phyloP scores from a whole-genome alignment of 2,888 invertebrate genomes.

The Halocaridina rubra region DNA sequence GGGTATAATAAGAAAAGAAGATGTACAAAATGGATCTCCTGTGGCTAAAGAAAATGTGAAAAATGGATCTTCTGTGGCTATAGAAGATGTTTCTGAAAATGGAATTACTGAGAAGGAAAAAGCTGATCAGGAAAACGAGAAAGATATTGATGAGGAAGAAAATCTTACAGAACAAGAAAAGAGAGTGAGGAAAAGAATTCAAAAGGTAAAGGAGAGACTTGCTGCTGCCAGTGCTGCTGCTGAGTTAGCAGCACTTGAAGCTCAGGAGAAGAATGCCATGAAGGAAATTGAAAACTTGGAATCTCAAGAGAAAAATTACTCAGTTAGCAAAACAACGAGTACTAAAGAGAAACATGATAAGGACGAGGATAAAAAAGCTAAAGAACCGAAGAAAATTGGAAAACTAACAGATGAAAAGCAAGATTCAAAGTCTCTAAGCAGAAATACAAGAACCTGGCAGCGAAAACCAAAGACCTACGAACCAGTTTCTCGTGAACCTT shows the following conservation, averaged over 20 bases:
- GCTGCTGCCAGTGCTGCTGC: constrained; percentile 25
- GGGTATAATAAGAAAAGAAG: constrained; percentile 12
- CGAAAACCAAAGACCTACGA: background rate
- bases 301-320: no score
- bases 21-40: background rate
- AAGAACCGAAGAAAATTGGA: background rate
- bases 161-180: constrained; percentile 25
- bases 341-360: background rate
- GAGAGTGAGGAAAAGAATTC: constrained; percentile 20
- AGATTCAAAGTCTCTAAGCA: background rate
- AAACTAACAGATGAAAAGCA: background rate
- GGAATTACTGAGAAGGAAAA: constrained; percentile 12
- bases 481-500: constrained; percentile 7
- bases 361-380: constrained; percentile 4
- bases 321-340: no score
- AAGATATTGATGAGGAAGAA: constrained; percentile 31
- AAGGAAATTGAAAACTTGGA: constrained; percentile 6
- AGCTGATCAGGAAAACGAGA: constrained; percentile 4
- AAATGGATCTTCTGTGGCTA: background rate
- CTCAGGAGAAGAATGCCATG: background rate
- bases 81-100: constrained; percentile 11
- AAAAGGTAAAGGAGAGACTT: constrained; percentile 14
- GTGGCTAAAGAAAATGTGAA: background rate
- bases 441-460: background rate
- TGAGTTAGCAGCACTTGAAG: background rate